A percentile compares a stretch with the other conserved stretches of the same genome.
Evolutionary conservation across 1,140 invertebrate genomes (phyloP).

Genomic region (Leptopilina clavipes): DNA sequence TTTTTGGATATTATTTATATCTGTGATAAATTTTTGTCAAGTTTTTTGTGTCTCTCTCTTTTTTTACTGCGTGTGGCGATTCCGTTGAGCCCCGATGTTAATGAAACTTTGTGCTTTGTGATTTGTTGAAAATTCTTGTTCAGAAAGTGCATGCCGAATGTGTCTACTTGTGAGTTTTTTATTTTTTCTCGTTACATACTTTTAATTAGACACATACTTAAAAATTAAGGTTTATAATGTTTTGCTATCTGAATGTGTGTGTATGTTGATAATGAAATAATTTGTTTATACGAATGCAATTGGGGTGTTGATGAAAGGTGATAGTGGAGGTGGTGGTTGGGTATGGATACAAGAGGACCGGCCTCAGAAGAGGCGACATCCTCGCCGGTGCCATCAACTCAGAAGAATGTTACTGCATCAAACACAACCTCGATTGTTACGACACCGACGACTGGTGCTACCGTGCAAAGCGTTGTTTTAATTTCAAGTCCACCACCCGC

Average conservation of each 20-base stretch:
- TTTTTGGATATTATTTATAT: not conserved
- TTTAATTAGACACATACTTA: too few relatives aligned
- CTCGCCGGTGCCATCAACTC: slow-evolving; percentile 58
- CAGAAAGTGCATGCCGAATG: not conserved
- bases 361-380: slow-evolving; percentile 60
- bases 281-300: slow-evolving; percentile 36
- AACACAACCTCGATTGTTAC: slow-evolving; percentile 35
- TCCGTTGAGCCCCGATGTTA: not conserved
- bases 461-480: slow-evolving; percentile 55
- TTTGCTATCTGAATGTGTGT: not conserved
- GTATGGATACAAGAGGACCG: slow-evolving; percentile 48
- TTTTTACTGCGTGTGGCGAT: not conserved
- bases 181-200: not conserved
- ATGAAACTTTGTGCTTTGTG: not conserved
- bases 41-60: not conserved
- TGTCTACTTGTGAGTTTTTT: not conserved
- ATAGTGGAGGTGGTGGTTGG: slow-evolving; percentile 33
- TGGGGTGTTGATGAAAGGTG: slow-evolving; percentile 45
- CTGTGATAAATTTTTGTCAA: not conserved
- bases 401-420: slow-evolving; percentile 44
- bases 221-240: too few relatives aligned
- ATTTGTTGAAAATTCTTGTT: not conserved
- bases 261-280: slow-evolving; percentile 35
- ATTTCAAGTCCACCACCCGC: slow-evolving; percentile 57
- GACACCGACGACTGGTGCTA: slow-evolving; percentile 21